Percentiles rank a stretch among this genome's conserved stretches.
These are phyloP conservation scores for Notothenia rossii DNA, from an alignment of 2,113 vertebrate genomes.

Conservation along the genomic window DNA sequence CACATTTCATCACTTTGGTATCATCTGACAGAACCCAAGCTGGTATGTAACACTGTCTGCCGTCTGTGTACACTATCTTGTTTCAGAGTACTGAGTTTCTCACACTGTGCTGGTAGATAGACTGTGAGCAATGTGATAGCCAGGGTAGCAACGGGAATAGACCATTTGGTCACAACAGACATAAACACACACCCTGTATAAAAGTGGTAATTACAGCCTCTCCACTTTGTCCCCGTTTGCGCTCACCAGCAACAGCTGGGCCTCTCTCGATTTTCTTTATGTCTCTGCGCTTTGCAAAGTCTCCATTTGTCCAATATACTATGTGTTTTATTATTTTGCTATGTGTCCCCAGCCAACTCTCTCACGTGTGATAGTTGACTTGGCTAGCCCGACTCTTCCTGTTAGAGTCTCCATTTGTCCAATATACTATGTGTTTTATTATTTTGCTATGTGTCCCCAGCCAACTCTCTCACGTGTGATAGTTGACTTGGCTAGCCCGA, in stretches of 20 bases:
- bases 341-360: constrained; percentile 5
- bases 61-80: constrained; percentile 18
- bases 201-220: constrained; percentile 67
- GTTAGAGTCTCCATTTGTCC: not conserved
- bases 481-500: constrained; percentile 27
- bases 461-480: constrained; percentile 13
- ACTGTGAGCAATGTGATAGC: constrained; percentile 56
- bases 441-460: constrained; percentile 8
- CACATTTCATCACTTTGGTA: constrained; percentile 26
- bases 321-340: constrained; percentile 5
- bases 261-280: constrained; percentile 6
- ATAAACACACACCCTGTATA: constrained; percentile 65
- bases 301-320: not conserved
- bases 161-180: constrained; percentile 54
- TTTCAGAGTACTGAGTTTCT: constrained; percentile 56
- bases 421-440: not conserved
- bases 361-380: constrained; percentile 39
- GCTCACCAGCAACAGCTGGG: constrained; percentile 25
- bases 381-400: constrained; percentile 10
- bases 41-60: constrained; percentile 32
- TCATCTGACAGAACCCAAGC: constrained; percentile 49
- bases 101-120: constrained; percentile 35
- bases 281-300: not conserved
- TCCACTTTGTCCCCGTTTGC: constrained; percentile 51
- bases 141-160: constrained; percentile 39